These are phyloP conservation scores for Muschampia plurimacula DNA, from an alignment of 2,888 invertebrate genomes.

Conservation along the genomic window DNA sequence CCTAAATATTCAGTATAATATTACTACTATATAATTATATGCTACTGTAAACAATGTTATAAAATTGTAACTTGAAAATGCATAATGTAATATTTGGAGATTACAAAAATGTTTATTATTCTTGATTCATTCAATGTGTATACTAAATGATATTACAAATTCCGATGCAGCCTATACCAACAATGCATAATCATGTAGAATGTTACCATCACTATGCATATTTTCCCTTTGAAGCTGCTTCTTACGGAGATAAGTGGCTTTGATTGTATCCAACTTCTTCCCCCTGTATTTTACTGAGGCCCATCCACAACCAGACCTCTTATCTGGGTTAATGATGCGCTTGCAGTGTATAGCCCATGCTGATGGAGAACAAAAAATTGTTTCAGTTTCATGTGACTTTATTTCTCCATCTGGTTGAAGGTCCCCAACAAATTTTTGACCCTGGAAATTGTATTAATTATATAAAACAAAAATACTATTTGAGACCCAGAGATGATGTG, in stretches of 20 bases:
- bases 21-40: too few species aligned
- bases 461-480: too few species aligned
- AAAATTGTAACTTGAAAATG: too few species aligned
- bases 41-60: too few species aligned
- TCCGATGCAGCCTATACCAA: too few species aligned
- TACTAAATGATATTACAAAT: too few species aligned
- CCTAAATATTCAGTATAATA: too few species aligned
- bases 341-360: slow-evolving; percentile 98
- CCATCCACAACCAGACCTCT: slow-evolving; percentile 97
- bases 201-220: slow-evolving; percentile 78
- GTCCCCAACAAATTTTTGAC: slow-evolving; percentile 95
- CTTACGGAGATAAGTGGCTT: slow-evolving; percentile 93
- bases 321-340: slow-evolving; percentile 95
- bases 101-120: too few species aligned
- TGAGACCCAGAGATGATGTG: too few species aligned
- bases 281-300: slow-evolving; percentile 95
- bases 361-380: slow-evolving; percentile 95
- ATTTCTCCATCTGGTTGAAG: slow-evolving; percentile 95
- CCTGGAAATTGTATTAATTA: slow-evolving; percentile 75
- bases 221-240: slow-evolving; percentile 86
- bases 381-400: slow-evolving; percentile 94
- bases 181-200: slow-evolving; percentile 4
- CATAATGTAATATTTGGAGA: too few species aligned
- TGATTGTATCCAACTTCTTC: slow-evolving; percentile 94
- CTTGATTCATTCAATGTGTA: too few species aligned